Base-by-base conservation (phyloP, 1,140 invertebrate species). In the Nasonia giraulti region DNA sequence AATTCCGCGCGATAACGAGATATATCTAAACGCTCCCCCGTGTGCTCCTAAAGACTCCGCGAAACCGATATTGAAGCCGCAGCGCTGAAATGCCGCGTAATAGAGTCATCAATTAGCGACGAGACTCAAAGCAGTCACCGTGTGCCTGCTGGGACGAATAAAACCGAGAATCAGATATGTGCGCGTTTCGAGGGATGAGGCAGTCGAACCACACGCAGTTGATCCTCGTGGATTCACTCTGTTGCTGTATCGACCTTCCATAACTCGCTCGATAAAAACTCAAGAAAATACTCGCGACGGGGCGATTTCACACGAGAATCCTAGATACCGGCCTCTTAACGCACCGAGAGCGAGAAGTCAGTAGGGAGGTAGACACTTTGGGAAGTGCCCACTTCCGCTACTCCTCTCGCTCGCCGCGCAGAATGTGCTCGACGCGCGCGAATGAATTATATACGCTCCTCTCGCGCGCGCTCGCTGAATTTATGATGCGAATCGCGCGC, bases 401-500 rank as follows among this genome's bases (percentile, higher is more conserved):
- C 55, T 62, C 55, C 40, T 7, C 40, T 7, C 27, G 27, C 27
- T 27, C 27, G 27, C 40, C 20, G 55, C 2, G 7, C 17, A 62
- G 20, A 62, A n/a, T 62, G 20, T 62, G 55, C 55, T 62, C 55
- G 55, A 20, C 3, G 55, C n/a, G 55, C 55, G 55, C 55, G 55
- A 62, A 62, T 62, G 55, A 62, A 62, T 62, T 62, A 62, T 62
- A 62, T 17, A 17, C 55, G 55, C 20, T 1, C 40, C 40, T 44
- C 8, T 44, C 40, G 12, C 17, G 5, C 69, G 2, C 31, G 31
- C 69, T 7, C 69, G 31, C 27, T 71, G 69, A 71, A 71, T 71
- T 71, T 71, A 71, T 71, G 69, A 71, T 71, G 69, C 69, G 69
- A 71, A 71, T 71, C 69, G 20, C 55, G 55, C 55, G 55, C 55